phyloP scores from a whole-genome alignment of 2,113 vertebrate genomes.

The Sturnus vulgaris region DNA sequence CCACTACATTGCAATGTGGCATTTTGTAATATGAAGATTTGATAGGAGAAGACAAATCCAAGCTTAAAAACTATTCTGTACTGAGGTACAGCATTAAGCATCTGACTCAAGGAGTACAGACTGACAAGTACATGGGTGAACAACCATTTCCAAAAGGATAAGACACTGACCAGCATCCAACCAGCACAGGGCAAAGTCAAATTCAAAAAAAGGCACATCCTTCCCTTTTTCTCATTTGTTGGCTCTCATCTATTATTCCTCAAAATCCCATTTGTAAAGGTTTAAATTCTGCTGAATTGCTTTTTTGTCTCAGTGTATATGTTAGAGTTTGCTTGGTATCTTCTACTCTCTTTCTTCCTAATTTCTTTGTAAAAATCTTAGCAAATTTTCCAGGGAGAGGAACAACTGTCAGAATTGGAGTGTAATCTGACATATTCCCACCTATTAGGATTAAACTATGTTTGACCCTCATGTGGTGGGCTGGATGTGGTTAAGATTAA shows the following conservation, averaged over 20 bases:
- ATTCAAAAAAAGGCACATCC: neutral
- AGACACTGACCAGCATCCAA: neutral
- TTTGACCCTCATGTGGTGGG: slow-evolving; percentile 54
- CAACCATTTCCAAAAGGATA: neutral
- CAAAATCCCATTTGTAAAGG: neutral
- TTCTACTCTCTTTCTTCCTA: neutral
- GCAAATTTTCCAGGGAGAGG: neutral
- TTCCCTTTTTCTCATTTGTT: neutral
- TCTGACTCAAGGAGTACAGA: neutral
- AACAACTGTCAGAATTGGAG: slow-evolving; percentile 35
- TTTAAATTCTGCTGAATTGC: neutral
- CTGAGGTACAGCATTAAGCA: neutral
- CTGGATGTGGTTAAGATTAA: slow-evolving; percentile 69
- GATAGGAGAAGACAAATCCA: neutral
- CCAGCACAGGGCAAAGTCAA: neutral
- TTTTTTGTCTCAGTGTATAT: neutral
- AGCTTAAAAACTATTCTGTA: neutral
- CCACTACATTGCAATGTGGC: neutral
- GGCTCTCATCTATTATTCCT: neutral
- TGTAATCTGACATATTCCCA: neutral
- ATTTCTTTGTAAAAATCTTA: neutral
- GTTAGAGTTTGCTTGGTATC: neutral
- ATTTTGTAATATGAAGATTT: neutral
- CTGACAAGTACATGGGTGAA: neutral
- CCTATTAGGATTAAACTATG: slow-evolving; percentile 68